Conservation (phyloP, 2,888 invertebrate species). For the Xestia xanthographa region DNA sequence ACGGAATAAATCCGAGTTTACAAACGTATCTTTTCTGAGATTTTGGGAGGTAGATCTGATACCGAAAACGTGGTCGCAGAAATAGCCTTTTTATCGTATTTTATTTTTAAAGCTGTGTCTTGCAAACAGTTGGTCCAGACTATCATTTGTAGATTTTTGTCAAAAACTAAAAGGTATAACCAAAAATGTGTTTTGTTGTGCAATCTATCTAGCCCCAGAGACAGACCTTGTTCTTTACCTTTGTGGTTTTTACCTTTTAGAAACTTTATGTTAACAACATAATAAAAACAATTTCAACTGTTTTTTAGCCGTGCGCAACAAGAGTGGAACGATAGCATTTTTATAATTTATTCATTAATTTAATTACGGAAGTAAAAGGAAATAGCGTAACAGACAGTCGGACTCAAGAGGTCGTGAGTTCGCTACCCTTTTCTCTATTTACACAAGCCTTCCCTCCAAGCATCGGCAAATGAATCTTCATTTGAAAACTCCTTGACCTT, state of each 20-base stretch:
- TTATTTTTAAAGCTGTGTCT: too few species aligned
- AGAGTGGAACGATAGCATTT: too few species aligned
- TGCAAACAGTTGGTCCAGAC: too few species aligned
- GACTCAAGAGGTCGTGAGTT: background rate
- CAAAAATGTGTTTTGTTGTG: too few species aligned
- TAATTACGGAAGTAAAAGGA: background rate
- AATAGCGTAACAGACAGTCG: background rate
- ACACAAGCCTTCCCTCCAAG: background rate
- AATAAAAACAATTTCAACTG: too few species aligned
- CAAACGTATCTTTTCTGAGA: constrained; percentile 8
- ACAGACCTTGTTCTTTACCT: too few species aligned
- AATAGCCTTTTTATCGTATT: too few species aligned
- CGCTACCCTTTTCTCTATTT: background rate
- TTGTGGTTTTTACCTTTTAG: background rate
- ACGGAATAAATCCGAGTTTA: constrained; percentile 23
- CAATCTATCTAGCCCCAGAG: too few species aligned
- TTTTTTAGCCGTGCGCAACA: background rate
- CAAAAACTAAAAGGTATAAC: background rate
- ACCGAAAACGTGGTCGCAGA: background rate
- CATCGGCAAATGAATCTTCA: background rate
- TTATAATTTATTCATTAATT: background rate
- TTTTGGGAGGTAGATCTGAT: constrained; percentile 1
- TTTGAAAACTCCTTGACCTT: constrained; percentile 1
- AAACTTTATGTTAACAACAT: background rate
- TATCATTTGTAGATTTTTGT: background rate